phyloP scores from a whole-genome alignment of 2,888 invertebrate species.

The Tinea pellionella region DNA sequence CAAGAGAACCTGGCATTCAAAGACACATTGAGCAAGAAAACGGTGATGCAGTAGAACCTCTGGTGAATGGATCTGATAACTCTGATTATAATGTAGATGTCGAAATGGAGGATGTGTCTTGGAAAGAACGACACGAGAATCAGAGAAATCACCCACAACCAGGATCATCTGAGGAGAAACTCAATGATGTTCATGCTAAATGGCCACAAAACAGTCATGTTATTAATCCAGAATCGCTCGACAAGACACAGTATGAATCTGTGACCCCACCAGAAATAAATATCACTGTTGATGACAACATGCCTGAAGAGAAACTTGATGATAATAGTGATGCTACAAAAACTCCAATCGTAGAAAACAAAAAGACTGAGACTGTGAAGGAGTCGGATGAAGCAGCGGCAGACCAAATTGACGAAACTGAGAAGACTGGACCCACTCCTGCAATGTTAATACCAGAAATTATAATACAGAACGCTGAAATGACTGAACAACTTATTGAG shows the following conservation, averaged over 20 bases:
- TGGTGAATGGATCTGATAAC: conserved; percentile 71
- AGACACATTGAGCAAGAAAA: conserved; percentile 73
- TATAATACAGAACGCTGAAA: conserved; percentile 54
- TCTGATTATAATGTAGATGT: conserved; percentile 66
- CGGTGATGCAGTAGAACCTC: conserved; percentile 72
- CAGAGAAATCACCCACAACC: conserved; percentile 44
- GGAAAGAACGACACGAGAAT: conserved; percentile 45
- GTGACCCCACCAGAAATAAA: conserved; percentile 44
- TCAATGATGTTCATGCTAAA: conserved; percentile 50
- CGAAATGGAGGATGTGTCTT: conserved; percentile 65
- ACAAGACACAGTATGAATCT: conserved; percentile 35
- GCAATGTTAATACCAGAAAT: conserved; percentile 49
- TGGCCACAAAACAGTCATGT: conserved; percentile 55
- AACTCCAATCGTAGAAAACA: conserved; percentile 16
- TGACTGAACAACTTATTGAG: conserved; percentile 37
- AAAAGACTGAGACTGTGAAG: conserved; percentile 37
- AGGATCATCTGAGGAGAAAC: conserved; percentile 50
- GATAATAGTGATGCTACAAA: conserved; percentile 23
- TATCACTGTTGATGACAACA: conserved; percentile 22
- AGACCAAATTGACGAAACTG: conserved; percentile 18
- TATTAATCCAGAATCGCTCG: conserved; percentile 33
- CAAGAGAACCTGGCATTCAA: conserved; percentile 74
- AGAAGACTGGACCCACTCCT: conserved; percentile 16
- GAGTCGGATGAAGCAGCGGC: conserved; percentile 20
- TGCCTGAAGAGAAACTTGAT: conserved; percentile 18